Evolutionary conservation across 2,888 invertebrate genomes (phyloP).

Genomic region (Stegana nigrithorax): DNA sequence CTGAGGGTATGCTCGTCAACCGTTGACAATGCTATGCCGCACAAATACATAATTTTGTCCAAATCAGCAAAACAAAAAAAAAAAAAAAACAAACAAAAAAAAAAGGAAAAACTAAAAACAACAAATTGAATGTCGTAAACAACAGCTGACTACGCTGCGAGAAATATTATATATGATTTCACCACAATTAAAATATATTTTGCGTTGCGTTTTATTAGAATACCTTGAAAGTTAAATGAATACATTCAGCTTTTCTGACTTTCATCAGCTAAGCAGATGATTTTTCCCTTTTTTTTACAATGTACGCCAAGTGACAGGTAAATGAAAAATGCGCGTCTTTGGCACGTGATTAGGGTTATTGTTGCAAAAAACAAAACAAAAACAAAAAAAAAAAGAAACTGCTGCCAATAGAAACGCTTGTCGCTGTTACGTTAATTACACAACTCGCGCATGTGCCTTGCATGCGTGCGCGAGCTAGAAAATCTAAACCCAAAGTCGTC

Average conservation of each 20-base stretch:
- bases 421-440: conserved; percentile 45
- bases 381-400: no score
- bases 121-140: background rate
- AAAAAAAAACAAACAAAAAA: conserved; percentile 1
- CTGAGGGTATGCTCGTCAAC: conserved; percentile 1
- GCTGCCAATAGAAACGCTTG: no score
- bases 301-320: background rate
- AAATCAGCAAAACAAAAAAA: no score
- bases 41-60: no score
- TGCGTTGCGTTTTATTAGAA: background rate
- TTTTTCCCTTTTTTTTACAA: background rate
- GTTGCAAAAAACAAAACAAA: conserved; percentile 14
- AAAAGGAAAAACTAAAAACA: background rate
- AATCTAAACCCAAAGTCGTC: background rate
- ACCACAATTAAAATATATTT: no score
- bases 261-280: no score
- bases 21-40: background rate
- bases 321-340: conserved; percentile 36
- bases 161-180: background rate
- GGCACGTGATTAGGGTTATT: conserved; percentile 56
- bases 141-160: background rate
- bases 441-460: conserved; percentile 42
- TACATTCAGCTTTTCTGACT: no score
- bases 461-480: no score
- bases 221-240: no score